phyloP scores from a whole-genome alignment of 1,140 invertebrate genomes.

The Coenobita brevimanus region DNA sequence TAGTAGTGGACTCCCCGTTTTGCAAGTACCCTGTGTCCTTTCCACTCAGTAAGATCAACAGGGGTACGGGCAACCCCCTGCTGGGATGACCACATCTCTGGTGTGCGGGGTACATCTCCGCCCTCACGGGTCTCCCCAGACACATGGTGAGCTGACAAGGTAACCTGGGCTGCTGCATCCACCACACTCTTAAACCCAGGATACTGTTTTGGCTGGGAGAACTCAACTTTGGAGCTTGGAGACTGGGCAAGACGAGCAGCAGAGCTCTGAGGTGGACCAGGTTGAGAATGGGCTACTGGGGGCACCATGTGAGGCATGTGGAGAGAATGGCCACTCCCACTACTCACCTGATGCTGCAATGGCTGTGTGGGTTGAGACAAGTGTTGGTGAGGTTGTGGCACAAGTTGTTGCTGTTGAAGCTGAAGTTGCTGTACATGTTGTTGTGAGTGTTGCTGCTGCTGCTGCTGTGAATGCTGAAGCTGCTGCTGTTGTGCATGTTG shows the following conservation, averaged over 20 bases:
- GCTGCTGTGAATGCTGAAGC: constrained; percentile 1
- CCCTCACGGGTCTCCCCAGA: constrained; percentile 50
- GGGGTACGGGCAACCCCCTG: constrained; percentile 70
- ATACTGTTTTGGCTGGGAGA: constrained; percentile 47
- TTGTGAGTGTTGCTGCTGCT: constrained; percentile 12
- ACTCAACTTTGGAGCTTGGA: constrained; percentile 45
- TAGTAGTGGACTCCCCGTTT: constrained; percentile 87
- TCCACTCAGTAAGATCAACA: constrained; percentile 92
- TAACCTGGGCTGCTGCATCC: constrained; percentile 62
- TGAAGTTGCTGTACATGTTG: constrained; percentile 20
- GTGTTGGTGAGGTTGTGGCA: constrained; percentile 12
- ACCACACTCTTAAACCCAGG: constrained; percentile 61
- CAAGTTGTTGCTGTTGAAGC: constrained; percentile 16
- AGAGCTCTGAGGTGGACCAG: constrained; percentile 38
- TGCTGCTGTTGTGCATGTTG: constrained; percentile 44
- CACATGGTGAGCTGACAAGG: constrained; percentile 51
- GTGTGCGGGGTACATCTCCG: constrained; percentile 47
- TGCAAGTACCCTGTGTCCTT: constrained; percentile 90
- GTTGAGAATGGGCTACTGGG: constrained; percentile 46
- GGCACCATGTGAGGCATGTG: constrained; percentile 56
- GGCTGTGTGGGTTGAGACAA: constrained; percentile 27
- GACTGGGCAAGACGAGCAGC: constrained; percentile 39
- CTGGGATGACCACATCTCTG: constrained; percentile 68
- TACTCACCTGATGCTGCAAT: constrained; percentile 45
- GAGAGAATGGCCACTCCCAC: constrained; percentile 23